Evolutionary conservation across 2,113 vertebrate genomes (phyloP), one percentile per base, ranked within the genome.

Genomic region (Anser brachyrhynchus): DNA sequence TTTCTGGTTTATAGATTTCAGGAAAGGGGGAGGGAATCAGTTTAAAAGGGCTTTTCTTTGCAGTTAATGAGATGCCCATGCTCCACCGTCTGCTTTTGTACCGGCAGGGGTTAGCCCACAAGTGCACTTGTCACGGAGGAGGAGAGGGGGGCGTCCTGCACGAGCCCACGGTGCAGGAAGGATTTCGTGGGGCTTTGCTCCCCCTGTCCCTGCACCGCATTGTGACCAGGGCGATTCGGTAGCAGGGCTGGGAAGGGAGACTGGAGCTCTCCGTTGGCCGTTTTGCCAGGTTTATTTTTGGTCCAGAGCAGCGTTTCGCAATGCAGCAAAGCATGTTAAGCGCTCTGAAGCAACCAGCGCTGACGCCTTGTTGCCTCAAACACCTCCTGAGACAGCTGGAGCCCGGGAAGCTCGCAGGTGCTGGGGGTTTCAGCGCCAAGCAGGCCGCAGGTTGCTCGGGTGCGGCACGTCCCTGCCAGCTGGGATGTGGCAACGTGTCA

Each of bases 151-250:
- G 37, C 23, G 14, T 44, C 79, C 52, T 35, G 37, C 59, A 28
- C 0, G 1, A 62, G 61, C 41, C 67, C 20, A 1, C 46, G n/a
- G 26, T 0, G 0, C 31, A 11, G 39, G 61, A 58, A 37, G 16
- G 72, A 51, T 57, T 73, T 62, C 31, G 54, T 31, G 61, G 35
- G 35, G 13, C 49, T 91, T 74, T 91, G 41, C 28, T 79, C 49
- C 67, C 57, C 31, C 18, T 2, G 8, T 41, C 44, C 41, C 80
- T 51, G 25, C 18, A 9, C 54, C 18, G 54, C 54, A 11, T 29
- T 16, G 26, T 65, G 39, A 28, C 62, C 62, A 41, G 11, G 62
- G 62, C 4, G 18, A 18, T 29, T 65, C 17, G 62, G 62, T 39
- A 65, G 37, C 62, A 65, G 62, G 62, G 39, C 16, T 65, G 29